Evolutionary conservation across 2,113 vertebrate species (phyloP).

Genomic region (Petromus typicus): DNA sequence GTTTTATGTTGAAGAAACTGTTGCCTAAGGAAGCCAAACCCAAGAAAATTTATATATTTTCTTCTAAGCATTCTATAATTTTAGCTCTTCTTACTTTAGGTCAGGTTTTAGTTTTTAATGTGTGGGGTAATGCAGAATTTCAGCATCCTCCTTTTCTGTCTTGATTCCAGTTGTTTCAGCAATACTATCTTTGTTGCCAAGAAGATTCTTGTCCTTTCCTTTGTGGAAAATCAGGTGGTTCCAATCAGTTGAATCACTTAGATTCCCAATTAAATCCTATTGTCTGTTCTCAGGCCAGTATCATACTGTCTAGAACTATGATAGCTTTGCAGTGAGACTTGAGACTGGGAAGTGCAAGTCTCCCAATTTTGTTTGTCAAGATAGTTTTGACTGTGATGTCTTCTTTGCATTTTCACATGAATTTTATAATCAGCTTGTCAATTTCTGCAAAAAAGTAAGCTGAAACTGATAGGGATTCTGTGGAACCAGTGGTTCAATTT

Average conservation of each 20-base stretch:
- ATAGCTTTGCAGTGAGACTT: constrained; percentile 5
- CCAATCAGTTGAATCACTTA: not conserved
- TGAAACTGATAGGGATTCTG: not conserved
- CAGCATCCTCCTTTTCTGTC: constrained; percentile 18
- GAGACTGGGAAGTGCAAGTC: not conserved
- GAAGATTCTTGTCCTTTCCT: not conserved
- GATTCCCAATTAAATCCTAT: not conserved
- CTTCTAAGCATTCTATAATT: not conserved
- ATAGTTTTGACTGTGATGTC: not conserved
- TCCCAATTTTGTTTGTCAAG: not conserved
- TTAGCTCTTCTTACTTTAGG: not conserved
- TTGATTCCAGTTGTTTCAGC: not conserved
- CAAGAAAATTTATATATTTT: constrained; percentile 5
- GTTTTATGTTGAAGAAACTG: not conserved
- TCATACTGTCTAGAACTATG: not conserved
- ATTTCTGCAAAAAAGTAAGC: not conserved
- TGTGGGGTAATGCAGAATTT: not conserved
- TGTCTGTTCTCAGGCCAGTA: not conserved
- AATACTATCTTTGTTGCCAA: not conserved
- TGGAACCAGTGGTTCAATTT: constrained; percentile 20
- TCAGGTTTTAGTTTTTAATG: not conserved
- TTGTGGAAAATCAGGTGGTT: not conserved
- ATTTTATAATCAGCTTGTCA: constrained; percentile 5
- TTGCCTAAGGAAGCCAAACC: not conserved
- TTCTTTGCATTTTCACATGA: not conserved